phyloP scores from a whole-genome alignment of 2,888 invertebrate genomes.

The Uloborus plumipes region DNA sequence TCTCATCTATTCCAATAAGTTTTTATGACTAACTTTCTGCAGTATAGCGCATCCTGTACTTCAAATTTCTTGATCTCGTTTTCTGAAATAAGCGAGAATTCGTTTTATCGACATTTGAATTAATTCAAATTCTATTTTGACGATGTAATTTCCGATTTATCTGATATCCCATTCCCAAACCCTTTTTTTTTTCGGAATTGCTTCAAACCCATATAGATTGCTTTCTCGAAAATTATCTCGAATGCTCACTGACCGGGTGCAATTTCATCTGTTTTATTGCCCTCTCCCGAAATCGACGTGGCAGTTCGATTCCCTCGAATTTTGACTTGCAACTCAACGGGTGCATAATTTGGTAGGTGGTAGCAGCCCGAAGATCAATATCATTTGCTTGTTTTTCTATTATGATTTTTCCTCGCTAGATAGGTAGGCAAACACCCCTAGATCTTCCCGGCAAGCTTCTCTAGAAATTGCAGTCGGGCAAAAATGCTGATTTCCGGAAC shows the following conservation, averaged over 20 bases:
- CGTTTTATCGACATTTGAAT: no score
- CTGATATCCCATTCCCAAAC: no score
- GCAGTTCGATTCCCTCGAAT: slow-evolving; percentile 48
- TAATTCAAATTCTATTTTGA: no score
- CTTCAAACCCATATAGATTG: slow-evolving; percentile 35
- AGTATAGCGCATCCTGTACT: no score
- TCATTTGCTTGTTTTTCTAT: slow-evolving; percentile 49
- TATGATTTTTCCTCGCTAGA: slow-evolving; percentile 10
- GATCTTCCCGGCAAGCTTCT: slow-evolving; percentile 40
- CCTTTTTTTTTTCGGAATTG: not conserved
- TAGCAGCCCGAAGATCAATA: slow-evolving; percentile 48
- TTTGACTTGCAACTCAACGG: slow-evolving; percentile 39
- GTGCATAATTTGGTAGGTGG: slow-evolving; percentile 43
- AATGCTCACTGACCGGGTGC: not conserved
- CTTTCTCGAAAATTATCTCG: slow-evolving; percentile 39
- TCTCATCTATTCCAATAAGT: no score
- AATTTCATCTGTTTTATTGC: slow-evolving; percentile 44
- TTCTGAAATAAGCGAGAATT: no score
- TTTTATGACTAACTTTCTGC: no score
- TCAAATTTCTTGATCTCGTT: no score
- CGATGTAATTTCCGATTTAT: no score
- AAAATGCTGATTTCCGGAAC: slow-evolving; percentile 50
- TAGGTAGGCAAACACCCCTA: slow-evolving; percentile 35
- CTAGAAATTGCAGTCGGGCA: slow-evolving; percentile 51
- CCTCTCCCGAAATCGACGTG: slow-evolving; percentile 12